These are phyloP conservation scores for Zaprionus lineosus DNA, from an alignment of 2,888 invertebrate species.

Conservation along the genomic window DNA sequence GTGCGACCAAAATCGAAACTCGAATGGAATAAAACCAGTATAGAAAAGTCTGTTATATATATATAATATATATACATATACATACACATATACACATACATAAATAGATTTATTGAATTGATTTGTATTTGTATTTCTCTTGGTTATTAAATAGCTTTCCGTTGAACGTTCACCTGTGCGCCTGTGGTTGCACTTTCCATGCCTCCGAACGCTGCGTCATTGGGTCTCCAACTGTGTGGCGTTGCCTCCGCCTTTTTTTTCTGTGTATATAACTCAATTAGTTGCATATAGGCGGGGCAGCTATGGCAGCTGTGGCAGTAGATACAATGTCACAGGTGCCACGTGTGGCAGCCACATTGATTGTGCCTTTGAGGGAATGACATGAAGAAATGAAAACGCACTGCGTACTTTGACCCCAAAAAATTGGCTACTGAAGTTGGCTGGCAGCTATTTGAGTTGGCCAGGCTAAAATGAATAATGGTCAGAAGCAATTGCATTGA, in stretches of 20 bases:
- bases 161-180: slow-evolving; percentile 43
- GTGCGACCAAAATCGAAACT: slow-evolving; percentile 32
- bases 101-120: slow-evolving; percentile 67
- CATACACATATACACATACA: neutral
- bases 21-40: slow-evolving; percentile 47
- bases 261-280: slow-evolving; percentile 67
- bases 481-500: slow-evolving; percentile 3
- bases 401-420: too few relatives aligned
- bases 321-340: neutral
- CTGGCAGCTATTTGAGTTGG: neutral
- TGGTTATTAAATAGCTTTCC: slow-evolving; percentile 34
- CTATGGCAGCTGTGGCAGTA: too few relatives aligned
- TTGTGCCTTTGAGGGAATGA: too few relatives aligned
- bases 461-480: neutral
- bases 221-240: slow-evolving; percentile 26
- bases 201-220: slow-evolving; percentile 54
- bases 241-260: slow-evolving; percentile 33
- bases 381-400: too few relatives aligned
- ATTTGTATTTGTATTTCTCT: slow-evolving; percentile 48
- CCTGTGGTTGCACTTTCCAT: slow-evolving; percentile 39
- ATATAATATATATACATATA: neutral
- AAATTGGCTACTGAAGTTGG: neutral
- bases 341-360: neutral
- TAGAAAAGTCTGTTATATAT: slow-evolving; percentile 48
- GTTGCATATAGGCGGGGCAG: slow-evolving; percentile 43